Conservation (phyloP, 2,888 invertebrate genomes). For the Pollenia amentaria region DNA sequence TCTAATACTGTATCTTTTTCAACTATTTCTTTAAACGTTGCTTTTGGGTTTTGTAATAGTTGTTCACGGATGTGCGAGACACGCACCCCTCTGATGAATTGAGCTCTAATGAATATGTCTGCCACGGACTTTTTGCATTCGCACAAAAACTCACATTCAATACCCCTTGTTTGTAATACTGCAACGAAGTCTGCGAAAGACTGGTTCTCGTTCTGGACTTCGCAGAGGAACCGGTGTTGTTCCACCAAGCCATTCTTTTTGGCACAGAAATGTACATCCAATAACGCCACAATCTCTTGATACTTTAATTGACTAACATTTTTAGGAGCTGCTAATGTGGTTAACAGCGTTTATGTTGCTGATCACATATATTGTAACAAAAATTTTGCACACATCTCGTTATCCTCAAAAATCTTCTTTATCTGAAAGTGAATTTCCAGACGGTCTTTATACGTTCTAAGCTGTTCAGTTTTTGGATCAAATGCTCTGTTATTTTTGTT, state of each 20-base stretch:
- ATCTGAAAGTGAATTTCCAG: background rate
- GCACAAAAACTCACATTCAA: constrained; percentile 40
- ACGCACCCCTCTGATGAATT: too few relatives aligned
- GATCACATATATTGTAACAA: constrained; percentile 45
- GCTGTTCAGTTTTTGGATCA: constrained; percentile 38
- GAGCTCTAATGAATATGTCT: too few relatives aligned
- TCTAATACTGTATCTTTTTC: constrained; percentile 53
- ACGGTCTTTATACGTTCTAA: background rate
- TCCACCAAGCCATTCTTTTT: constrained; percentile 51
- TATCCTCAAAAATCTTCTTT: constrained; percentile 31
- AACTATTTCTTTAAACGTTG: constrained; percentile 52
- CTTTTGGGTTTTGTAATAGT: constrained; percentile 34
- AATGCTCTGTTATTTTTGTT: background rate
- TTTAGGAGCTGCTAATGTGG: constrained; percentile 45
- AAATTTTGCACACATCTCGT: constrained; percentile 50
- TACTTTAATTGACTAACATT: constrained; percentile 45
- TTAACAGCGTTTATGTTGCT: constrained; percentile 22
- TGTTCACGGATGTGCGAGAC: constrained; percentile 35
- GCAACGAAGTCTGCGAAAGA: too few relatives aligned
- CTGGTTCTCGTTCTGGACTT: constrained; percentile 50
- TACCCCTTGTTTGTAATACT: too few relatives aligned
- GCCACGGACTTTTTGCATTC: background rate
- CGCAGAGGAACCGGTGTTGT: constrained; percentile 44
- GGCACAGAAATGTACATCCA: constrained; percentile 40
- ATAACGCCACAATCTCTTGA: constrained; percentile 15